phyloP scores from a whole-genome alignment of 2,797 vertebrate genomes.

The Valencia hispanica region DNA sequence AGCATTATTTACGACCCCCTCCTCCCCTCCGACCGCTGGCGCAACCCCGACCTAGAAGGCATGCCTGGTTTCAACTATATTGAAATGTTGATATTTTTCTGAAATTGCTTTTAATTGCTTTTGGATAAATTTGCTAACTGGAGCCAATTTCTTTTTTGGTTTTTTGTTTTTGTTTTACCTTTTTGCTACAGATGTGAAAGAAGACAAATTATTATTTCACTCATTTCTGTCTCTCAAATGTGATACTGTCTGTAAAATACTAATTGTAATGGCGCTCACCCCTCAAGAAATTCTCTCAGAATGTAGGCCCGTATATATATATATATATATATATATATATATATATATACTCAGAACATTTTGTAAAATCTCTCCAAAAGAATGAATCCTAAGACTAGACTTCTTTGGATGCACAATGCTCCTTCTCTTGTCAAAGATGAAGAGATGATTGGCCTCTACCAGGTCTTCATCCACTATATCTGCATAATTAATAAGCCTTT shows the following conservation, averaged over 20 bases:
- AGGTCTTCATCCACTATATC: slow-evolving; percentile 39
- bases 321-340: too few species aligned
- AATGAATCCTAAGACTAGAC: slow-evolving; percentile 51
- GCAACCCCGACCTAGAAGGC: too few species aligned
- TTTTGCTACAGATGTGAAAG: not conserved
- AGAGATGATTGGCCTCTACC: slow-evolving; percentile 50
- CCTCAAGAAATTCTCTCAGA: not conserved
- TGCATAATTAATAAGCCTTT: slow-evolving; percentile 54
- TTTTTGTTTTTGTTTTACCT: not conserved
- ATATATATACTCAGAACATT: too few species aligned
- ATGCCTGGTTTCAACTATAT: not conserved
- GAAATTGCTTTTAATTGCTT: not conserved
- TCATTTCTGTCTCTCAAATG: not conserved
- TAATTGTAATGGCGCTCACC: not conserved
- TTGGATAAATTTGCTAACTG: not conserved
- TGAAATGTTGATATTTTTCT: not conserved
- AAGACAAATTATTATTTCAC: not conserved
- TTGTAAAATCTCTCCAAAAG: slow-evolving; percentile 39
- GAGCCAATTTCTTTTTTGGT: not conserved
- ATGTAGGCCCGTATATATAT: too few species aligned
- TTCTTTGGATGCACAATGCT: slow-evolving; percentile 41
- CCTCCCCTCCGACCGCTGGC: too few species aligned
- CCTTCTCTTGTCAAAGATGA: slow-evolving; percentile 48
- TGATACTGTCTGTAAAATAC: not conserved
- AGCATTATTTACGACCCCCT: too few species aligned